Percentiles rank a stretch among this genome's conserved stretches.
phyloP scores from a whole-genome alignment of 2,113 vertebrate species.

The Thermophis baileyi region DNA sequence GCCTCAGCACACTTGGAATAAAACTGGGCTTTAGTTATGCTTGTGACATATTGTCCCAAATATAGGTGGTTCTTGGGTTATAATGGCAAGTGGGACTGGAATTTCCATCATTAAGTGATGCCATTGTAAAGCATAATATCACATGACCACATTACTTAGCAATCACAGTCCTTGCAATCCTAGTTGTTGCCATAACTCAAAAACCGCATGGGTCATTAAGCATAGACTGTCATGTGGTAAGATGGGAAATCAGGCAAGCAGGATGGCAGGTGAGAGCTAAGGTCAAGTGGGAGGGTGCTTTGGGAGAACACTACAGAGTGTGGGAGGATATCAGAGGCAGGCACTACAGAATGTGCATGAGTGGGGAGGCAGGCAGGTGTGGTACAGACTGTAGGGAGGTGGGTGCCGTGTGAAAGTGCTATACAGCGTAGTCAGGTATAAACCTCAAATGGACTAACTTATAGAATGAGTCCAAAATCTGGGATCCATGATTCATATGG shows the following conservation, averaged over 20 bases:
- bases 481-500: not conserved
- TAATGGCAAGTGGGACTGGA: not conserved
- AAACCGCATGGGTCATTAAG: not conserved
- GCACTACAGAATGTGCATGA: not conserved
- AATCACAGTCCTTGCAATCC: not conserved
- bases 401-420: not conserved
- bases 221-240: not conserved
- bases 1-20: not conserved
- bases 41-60: not conserved
- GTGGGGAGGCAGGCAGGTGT: not conserved
- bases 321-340: not conserved
- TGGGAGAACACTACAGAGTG: not conserved
- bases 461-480: not conserved
- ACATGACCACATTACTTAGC: not conserved
- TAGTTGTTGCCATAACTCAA: not conserved
- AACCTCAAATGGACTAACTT: not conserved
- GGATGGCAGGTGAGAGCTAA: not conserved
- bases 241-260: not conserved
- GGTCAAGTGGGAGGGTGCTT: not conserved
- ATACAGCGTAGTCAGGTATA: not conserved
- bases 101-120: not conserved
- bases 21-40: not conserved
- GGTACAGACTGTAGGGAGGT: not conserved
- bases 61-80: not conserved
- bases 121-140: not conserved